phyloP scores from a whole-genome alignment of 37 sponge, comb jelly and placozoan genomes.

The Spongilla lacustris region DNA sequence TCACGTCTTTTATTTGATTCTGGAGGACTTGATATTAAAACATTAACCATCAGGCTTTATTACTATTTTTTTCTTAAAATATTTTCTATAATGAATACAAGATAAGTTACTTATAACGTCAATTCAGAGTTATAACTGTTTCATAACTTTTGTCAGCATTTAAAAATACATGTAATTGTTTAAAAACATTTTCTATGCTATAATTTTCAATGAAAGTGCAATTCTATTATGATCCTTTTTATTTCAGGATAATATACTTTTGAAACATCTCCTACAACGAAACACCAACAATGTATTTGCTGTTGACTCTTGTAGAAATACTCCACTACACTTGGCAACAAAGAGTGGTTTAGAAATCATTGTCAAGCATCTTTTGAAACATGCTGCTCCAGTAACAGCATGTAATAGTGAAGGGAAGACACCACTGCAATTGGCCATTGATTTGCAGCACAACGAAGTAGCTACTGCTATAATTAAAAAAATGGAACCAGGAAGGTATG shows the following conservation, averaged over 20 bases:
- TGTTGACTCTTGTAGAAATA: constrained; percentile 14
- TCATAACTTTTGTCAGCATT: too few relatives aligned
- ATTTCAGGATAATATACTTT: constrained; percentile 16
- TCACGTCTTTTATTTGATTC: too few relatives aligned
- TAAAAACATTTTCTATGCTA: not conserved
- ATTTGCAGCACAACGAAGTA: constrained; percentile 22
- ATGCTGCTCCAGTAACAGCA: constrained; percentile 11
- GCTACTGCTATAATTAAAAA: constrained; percentile 38
- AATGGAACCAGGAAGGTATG: constrained; percentile 49
- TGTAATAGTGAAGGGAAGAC: constrained; percentile 28
- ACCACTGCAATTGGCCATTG: constrained; percentile 57
- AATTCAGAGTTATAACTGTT: too few relatives aligned
- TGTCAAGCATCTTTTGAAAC: constrained; percentile 50
- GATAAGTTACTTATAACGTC: too few relatives aligned
- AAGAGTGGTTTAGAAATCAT: constrained; percentile 14
- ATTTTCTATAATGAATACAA: too few relatives aligned
- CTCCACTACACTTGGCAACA: constrained; percentile 52
- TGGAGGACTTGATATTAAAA: too few relatives aligned
- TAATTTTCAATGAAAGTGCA: too few relatives aligned
- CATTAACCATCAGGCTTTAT: too few relatives aligned
- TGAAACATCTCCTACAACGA: constrained; percentile 25
- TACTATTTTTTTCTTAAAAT: too few relatives aligned
- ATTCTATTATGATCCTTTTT: not conserved
- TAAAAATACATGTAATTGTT: too few relatives aligned
- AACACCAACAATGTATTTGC: constrained; percentile 19